Evolutionary conservation across 2,888 invertebrate genomes (phyloP), one percentile per base, ranked within the genome.

Genomic region (Enchytraeus crypticus): DNA sequence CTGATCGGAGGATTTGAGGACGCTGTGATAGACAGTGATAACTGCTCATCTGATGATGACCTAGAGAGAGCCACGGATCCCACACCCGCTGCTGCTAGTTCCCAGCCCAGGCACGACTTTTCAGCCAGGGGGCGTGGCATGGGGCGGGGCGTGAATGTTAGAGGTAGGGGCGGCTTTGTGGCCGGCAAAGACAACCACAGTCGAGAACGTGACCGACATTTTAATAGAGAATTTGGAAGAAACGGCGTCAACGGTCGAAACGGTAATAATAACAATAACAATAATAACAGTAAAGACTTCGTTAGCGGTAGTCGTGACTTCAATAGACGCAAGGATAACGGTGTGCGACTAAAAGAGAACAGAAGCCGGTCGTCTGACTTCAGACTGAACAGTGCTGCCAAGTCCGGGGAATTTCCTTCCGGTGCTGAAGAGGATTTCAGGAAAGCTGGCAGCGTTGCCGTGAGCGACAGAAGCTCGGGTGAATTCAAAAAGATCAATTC

Each of bases 1-100:
- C 62, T 69, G 21, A 64, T 66, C n/a, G 65, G 54, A 8, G 69
- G 69, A 2, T 56, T 69, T 30, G 67, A 59, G n/a, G 63, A 66
- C n/a, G 64, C 55, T 5, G 60, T 65, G 8, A 63, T 63, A 11
- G 66, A 63, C 49, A 62, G 61, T 47, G 67, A 66, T 43, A 62
- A 61, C 23, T 54, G 55, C 14, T 51, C 49, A 3, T 46, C 46
- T 23, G 51, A 51, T 26, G 57, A 57, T 4, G 53, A 56, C 23
- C 59, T 60, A 21, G 18, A 11, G 21, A 61, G 23, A 8, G n/a
- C 14, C 2, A 3, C 27, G 2, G 29, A 56, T 3, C 23, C 49
- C 14, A 18, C 49, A 11, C 11, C 49, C 21, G 26, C 5, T 14
- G 49, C 8, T 21, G 49, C 49, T 8, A 38, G 38, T 18, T 8